Evolutionary conservation across 2,797 vertebrate genomes (phyloP), one percentile per base, ranked within the genome.

Genomic region (Chrysolophus pictus): DNA sequence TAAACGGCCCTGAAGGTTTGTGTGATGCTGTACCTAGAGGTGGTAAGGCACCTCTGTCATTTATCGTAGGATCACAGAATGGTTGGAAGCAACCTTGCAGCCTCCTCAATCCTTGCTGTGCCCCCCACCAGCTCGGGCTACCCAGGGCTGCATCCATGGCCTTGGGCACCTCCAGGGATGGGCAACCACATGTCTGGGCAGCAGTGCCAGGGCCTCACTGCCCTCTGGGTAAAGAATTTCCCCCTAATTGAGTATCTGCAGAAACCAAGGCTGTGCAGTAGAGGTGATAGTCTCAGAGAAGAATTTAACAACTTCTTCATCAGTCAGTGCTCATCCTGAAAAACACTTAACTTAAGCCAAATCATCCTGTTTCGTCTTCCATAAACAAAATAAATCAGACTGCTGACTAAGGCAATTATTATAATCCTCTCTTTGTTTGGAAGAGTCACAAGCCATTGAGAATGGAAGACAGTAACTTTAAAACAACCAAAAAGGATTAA

Each of bases 381-480:
- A 4, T 64, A 71, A 88, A 47, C 90, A 95, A 74, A 81, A 94
- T 87, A 89, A 88, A 80, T 64, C 59, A 24, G 41, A 3, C 67
- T 89, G 79, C 42, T 2, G 41, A 87, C 51, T 65, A 88, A 82
- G 4, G 14, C 68, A 42, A 15, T 91, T 91, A 88, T 79, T 86
- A 58, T 71, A 73, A 1, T 68, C 59, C 44, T 26, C 9, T 73
- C 31, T 78, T 92, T 74, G 78, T 51, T 46, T 92, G 94, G 37
- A 92, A 91, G 76, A 94, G 74, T 73, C 42, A 58, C 37, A 62
- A 86, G 67, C 76, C 24, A 60, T 86, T 77, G 76, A 7, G 3
- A 87, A 67, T 88, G 93, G 94, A 94, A 95, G 91, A 95, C 92
- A 42, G 73, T 76, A 82, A 86, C 46, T 59, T 47, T 26, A 53